phyloP scores from a whole-genome alignment of 2,888 invertebrate genomes.

The Calliopum simillimum region DNA sequence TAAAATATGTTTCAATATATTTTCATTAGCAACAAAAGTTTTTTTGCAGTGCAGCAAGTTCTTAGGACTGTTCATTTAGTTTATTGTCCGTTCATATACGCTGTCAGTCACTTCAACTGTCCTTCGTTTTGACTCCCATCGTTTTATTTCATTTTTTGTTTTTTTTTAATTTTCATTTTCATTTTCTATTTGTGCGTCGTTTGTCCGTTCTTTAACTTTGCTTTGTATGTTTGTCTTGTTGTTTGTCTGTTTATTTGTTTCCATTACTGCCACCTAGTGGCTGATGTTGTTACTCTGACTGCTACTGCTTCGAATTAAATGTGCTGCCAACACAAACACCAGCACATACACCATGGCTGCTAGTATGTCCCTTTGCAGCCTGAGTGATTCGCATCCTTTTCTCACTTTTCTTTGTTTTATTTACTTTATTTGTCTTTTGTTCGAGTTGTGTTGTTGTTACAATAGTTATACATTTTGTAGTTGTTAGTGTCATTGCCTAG shows the following conservation, averaged over 20 bases:
- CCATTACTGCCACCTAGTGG: conserved; percentile 8
- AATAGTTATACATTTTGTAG: conserved; percentile 54
- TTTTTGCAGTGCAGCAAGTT: background rate
- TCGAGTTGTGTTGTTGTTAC: conserved; percentile 45
- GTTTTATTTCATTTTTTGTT: background rate
- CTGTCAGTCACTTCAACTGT: background rate
- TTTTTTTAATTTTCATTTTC: background rate
- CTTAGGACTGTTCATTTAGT: conserved; percentile 12
- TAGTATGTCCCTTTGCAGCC: background rate
- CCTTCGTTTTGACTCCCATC: background rate
- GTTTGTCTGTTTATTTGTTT: conserved; percentile 1
- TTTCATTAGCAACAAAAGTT: background rate
- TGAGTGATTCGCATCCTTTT: no score
- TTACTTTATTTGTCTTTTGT: background rate
- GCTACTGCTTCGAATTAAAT: conserved; percentile 8
- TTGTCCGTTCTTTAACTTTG: background rate
- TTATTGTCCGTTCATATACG: conserved; percentile 6
- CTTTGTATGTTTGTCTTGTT: background rate
- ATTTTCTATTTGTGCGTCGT: background rate
- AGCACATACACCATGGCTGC: background rate
- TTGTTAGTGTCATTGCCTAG: conserved; percentile 50
- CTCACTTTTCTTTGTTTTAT: background rate
- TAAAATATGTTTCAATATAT: no score
- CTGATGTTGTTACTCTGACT: background rate
- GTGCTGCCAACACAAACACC: background rate